Conservation (phyloP, 2,888 invertebrate genomes). For the Zaprionus lineosus region DNA sequence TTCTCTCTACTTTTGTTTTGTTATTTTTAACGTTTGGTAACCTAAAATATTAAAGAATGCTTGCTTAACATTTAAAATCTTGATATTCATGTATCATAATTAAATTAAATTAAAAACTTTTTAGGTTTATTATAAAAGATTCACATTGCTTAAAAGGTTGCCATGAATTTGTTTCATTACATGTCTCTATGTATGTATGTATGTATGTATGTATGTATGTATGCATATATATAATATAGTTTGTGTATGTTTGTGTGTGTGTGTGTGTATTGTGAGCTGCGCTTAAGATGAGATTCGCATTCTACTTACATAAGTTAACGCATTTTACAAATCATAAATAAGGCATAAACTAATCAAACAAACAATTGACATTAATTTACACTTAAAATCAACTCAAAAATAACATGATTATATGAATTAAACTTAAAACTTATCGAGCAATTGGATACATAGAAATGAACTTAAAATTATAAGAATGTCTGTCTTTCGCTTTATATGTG, state of each 20-base stretch:
- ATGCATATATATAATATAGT: slow-evolving; percentile 20
- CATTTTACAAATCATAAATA: slow-evolving; percentile 58
- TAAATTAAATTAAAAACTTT: slow-evolving; percentile 61
- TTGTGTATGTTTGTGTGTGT: slow-evolving; percentile 27
- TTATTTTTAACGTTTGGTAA: slow-evolving; percentile 47
- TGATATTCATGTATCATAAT: slow-evolving; percentile 28
- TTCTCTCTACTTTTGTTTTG: slow-evolving; percentile 34
- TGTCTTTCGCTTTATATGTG: slow-evolving; percentile 13
- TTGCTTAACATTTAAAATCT: slow-evolving; percentile 52
- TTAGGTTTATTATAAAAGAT: slow-evolving; percentile 65
- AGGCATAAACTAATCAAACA: slow-evolving; percentile 61
- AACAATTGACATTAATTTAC: slow-evolving; percentile 65
- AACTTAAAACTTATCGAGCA: slow-evolving; percentile 63
- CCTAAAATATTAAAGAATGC: slow-evolving; percentile 47
- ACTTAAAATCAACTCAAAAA: slow-evolving; percentile 55
- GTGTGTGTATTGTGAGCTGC: slow-evolving; percentile 24
- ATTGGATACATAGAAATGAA: slow-evolving; percentile 30
- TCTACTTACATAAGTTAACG: slow-evolving; percentile 31
- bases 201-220: slow-evolving; percentile 23
- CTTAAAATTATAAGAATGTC: slow-evolving; percentile 41
- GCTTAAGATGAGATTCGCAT: slow-evolving; percentile 63
- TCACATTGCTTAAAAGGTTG: slow-evolving; percentile 53
- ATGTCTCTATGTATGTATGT: slow-evolving; percentile 31
- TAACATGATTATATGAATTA: slow-evolving; percentile 18
- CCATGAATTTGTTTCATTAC: slow-evolving; percentile 43